Evolutionary conservation across 1,140 invertebrate genomes (phyloP), one percentile per base, ranked within the genome.

Genomic region (Maconellicoccus hirsutus): DNA sequence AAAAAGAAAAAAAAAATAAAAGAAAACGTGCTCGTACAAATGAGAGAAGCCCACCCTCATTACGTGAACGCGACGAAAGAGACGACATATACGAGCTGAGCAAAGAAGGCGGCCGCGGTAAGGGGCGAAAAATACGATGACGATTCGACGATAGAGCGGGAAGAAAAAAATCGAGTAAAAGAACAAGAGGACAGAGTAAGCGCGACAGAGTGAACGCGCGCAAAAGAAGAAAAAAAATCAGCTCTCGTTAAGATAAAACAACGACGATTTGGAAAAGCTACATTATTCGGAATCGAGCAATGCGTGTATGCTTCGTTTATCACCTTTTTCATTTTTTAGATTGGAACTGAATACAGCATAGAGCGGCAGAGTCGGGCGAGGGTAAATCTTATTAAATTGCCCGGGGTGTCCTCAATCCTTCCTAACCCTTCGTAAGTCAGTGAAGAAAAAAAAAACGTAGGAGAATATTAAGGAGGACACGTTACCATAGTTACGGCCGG

Each of bases 321-420:
- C 61, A 66, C 61, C 61, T 66, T 66, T 66, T 66, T 66, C 61
- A 66, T 66, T 66, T 66, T 66, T 66, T 66, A 66, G 61, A 66
- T 66, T 66, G 61, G 61, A 66, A 66, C 61, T 66, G 61, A 66
- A 66, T 66, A 66, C 61, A 16, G 61, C 10, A 66, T 23, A 66
- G 61, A 66, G 25, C 25, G 61, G 10, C 3, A 4, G 25, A 19
- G 61, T 66, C 10, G 19, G 61, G 61, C 22, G 61, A 66, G 61
- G 61, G 61, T 66, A 66, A 66, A 66, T 66, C 61, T 66, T 66
- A 66, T 66, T 66, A 66, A 66, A 66, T 66, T 66, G 61, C 61
- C 61, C 61, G 61, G 61, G 61, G 61, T 66, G 61, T 66, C 61
- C 61, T 66, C 61, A 66, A 66, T 66, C 61, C 61, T 66, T 66